Base-by-base conservation (phyloP, 2,888 invertebrate species). In the Catonia carolina region DNA sequence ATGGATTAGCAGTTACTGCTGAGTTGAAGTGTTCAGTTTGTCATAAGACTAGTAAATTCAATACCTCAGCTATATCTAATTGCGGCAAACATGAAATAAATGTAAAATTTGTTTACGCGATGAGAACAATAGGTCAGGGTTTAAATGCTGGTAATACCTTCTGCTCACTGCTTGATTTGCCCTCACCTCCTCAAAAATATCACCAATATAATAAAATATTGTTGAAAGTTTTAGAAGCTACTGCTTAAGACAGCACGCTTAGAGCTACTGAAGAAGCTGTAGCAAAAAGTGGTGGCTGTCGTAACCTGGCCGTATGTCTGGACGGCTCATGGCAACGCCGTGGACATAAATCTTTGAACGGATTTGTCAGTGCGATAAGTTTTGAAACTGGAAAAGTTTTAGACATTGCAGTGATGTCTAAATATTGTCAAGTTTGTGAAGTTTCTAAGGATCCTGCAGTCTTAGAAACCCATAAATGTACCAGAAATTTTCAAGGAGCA, bases 391-490 rank as follows among this genome's bases (percentile, higher is more conserved):
- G 18, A 20, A 41, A n/a, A n/a, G n/a, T n/a, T n/a, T n/a, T 53
- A 14, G 53, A 53, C 14, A 31, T 53, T 12, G 37, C 41, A 17
- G 27, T 39, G 3, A 53, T 53, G 53, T 53, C 37, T 23, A 52
- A 52, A 17, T 52, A 52, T n/a, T 52, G 52, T 39, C 52, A 52
- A 17, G 22, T n/a, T 8, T 53, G 53, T 14, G 41, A 22, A 53
- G 53, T 53, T 14, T 37, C 53, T 14, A 23, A 5, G 17, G 27
- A 53, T 41, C 61, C 72, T 74, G 56, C 77, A 77, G 48, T 39
- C 10, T 23, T 53, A 39, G 39, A 22, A 6, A 4, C 37, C 15
- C 53, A 53, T 20, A 17, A 6, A 1, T 53, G 53, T 23, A 53
- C 41, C 4, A 8, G 18, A 53, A 53, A 53, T 22, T 53, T 39